A percentile compares a stretch with the other conserved stretches of the same genome.
Evolutionary conservation across 2,888 invertebrate genomes (phyloP).

Genomic region (Lymantria monacha): DNA sequence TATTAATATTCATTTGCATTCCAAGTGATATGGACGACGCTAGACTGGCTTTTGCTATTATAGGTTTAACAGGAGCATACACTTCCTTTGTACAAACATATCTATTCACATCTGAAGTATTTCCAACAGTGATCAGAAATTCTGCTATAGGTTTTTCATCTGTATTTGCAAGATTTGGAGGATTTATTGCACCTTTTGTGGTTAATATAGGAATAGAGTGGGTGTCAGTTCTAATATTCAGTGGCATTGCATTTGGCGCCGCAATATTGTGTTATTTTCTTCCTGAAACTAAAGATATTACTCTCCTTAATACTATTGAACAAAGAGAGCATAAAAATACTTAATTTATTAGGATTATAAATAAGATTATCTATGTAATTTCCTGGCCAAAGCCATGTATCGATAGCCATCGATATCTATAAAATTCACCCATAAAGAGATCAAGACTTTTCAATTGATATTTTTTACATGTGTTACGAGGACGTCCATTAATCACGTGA

Average conservation of each 20-base stretch:
- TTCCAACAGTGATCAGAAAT: conserved; percentile 90
- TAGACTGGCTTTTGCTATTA: conserved; percentile 86
- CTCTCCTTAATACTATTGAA: conserved; percentile 63
- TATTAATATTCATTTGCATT: conserved; percentile 61
- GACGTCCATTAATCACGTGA: too few species aligned
- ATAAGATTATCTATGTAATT: too few species aligned
- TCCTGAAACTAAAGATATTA: conserved; percentile 66
- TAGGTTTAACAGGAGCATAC: conserved; percentile 89
- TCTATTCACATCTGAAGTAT: conserved; percentile 89
- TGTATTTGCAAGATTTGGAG: conserved; percentile 86
- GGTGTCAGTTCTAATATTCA: conserved; percentile 65
- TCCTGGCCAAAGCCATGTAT: too few species aligned
- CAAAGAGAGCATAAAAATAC: conserved; percentile 46
- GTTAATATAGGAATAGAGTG: conserved; percentile 77
- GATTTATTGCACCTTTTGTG: conserved; percentile 86
- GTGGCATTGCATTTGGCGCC: conserved; percentile 54
- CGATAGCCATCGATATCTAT: too few species aligned
- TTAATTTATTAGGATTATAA: background rate
- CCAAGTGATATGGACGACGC: conserved; percentile 49
- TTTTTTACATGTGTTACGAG: too few species aligned
- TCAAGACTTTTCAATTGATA: too few species aligned
- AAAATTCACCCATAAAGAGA: too few species aligned
- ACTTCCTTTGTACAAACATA: conserved; percentile 85
- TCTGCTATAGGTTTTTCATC: conserved; percentile 89
- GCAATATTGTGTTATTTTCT: conserved; percentile 60